Evolutionary conservation across 2,888 invertebrate species (phyloP).

Genomic region (Neoascia interrupta): DNA sequence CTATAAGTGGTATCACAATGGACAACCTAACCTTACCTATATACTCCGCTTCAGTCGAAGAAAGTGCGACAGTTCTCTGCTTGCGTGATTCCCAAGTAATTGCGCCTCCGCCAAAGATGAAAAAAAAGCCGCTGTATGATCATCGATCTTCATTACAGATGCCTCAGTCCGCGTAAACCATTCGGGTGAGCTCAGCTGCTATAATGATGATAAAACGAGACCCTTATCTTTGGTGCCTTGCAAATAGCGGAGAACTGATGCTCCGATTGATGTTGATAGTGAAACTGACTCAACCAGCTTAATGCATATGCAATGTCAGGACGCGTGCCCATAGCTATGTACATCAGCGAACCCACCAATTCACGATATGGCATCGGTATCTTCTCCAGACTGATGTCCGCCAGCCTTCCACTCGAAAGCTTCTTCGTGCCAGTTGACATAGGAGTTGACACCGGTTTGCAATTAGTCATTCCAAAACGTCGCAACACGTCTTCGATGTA

Average conservation of each 20-base stretch:
- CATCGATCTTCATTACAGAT: too few relatives aligned
- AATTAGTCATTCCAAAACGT: slow-evolving; percentile 4
- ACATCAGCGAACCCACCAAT: slow-evolving; percentile 7
- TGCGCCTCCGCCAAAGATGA: not conserved
- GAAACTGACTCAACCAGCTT: slow-evolving; percentile 9
- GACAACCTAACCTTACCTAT: too few relatives aligned
- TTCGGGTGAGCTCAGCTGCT: not conserved
- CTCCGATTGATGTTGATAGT: slow-evolving; percentile 3
- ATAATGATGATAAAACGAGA: not conserved
- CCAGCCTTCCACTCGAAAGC: not conserved
- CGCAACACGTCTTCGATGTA: not conserved
- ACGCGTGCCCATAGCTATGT: slow-evolving; percentile 8
- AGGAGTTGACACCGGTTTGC: not conserved
- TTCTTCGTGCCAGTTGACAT: not conserved
- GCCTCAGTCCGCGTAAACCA: not conserved
- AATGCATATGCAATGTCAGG: slow-evolving; percentile 12
- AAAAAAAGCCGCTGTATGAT: too few relatives aligned
- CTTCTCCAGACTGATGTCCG: not conserved
- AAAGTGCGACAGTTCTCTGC: too few relatives aligned
- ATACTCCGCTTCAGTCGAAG: too few relatives aligned
- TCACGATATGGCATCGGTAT: not conserved
- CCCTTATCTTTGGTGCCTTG: not conserved
- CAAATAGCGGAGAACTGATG: slow-evolving; percentile 9
- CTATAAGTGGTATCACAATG: too few relatives aligned
- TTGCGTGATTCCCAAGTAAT: not conserved